Base-by-base conservation (phyloP, 2,113 vertebrate species). In the Corythoichthys haematopterus region DNA sequence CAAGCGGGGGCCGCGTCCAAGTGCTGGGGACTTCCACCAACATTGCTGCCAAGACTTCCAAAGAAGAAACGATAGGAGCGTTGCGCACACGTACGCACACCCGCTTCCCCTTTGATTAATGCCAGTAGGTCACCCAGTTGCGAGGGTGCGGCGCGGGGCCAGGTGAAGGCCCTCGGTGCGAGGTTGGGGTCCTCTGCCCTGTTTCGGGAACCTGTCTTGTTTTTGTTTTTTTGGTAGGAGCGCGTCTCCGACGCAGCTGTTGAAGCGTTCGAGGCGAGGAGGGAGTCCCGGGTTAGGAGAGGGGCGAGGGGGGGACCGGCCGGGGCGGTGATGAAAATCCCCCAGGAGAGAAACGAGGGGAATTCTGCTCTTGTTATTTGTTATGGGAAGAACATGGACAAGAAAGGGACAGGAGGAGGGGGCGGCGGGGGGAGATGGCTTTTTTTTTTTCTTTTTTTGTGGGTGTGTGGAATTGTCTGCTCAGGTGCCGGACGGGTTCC, bases 311-410 rank as follows among this genome's bases (percentile, higher is more conserved):
- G 83, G 85, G 48, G 84, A 82, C 84, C 80, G 75, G 84, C 81
- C 83, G 74, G 88, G 86, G 88, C 86, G 83, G 85, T 88, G 86
- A 86, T 81, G 81, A 90, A 90, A 89, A 88, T 88, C 88, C 88
- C 88, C 89, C 80, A 81, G 71, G 88, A 91, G 88, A 87, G 84
- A 84, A 79, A 74, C 59, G 50, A 88, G 88, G 82, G 85, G 85
- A 87, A 82, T 90, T 90, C 88, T 91, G 85, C 70, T 20, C 82
- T 43, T 82, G 81, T 88, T 88, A 90, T 91, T 91, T 91, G 90
- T 92, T 92, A 90, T 91, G 89, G 85, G 89, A 91, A 90, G 87
- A 89, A 81, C 80, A 84, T 87, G 16, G 64, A 71, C 66, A 80
- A 68, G 52, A 78, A 73, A 85, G 79, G 78, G 75, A 73, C 73